Conservation (phyloP, 2,113 vertebrate species). For the Sakesphorus luctuosus region DNA sequence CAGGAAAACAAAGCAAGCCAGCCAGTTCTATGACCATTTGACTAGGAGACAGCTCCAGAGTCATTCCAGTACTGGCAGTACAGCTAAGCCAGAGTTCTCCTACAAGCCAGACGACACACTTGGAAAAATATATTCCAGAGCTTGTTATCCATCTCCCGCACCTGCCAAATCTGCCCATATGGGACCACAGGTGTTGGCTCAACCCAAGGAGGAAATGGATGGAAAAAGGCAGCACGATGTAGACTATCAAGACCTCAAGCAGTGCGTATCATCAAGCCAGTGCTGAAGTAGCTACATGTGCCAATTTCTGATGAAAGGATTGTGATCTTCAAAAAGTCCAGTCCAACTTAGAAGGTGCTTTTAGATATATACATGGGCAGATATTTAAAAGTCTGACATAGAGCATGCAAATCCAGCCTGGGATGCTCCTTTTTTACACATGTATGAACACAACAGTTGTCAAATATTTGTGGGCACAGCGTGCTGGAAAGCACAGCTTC, state of each 20-base stretch:
- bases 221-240: slow-evolving; percentile 9
- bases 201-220: slow-evolving; percentile 3
- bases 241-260: not conserved
- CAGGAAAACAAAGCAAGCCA: slow-evolving; percentile 57
- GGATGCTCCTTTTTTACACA: not conserved
- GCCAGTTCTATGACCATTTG: slow-evolving; percentile 50
- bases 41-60: slow-evolving; percentile 33
- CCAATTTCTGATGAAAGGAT: not conserved
- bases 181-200: slow-evolving; percentile 42
- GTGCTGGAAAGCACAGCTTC: not conserved
- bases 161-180: slow-evolving; percentile 49
- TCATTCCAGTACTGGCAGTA: slow-evolving; percentile 65
- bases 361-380: not conserved
- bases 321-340: not conserved
- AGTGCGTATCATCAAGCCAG: not conserved
- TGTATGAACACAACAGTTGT: not conserved
- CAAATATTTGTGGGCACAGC: not conserved
- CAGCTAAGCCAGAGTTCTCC: slow-evolving; percentile 62
- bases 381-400: not conserved
- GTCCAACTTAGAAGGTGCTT: not conserved
- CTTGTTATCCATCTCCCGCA: slow-evolving; percentile 24
- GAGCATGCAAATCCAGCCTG: not conserved
- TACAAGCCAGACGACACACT: slow-evolving; percentile 68
- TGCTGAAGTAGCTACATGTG: not conserved
- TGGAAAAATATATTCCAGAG: slow-evolving; percentile 60